phyloP scores from a whole-genome alignment of 2,888 invertebrate genomes.

The Melanostoma scalare region DNA sequence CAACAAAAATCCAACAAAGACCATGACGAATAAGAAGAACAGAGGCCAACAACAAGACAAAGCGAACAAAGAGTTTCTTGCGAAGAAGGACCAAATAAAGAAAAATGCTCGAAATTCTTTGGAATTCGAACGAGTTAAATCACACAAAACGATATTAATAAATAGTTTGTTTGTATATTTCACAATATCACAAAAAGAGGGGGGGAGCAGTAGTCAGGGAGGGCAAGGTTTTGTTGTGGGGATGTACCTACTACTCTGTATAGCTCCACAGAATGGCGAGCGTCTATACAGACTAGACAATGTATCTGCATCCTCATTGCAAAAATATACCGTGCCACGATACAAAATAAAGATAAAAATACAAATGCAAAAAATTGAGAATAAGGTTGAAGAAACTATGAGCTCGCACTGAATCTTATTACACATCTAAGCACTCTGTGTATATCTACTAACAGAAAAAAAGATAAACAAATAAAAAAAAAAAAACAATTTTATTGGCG shows the following conservation, averaged over 20 bases:
- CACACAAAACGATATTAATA: constrained; percentile 69
- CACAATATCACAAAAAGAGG: constrained; percentile 42
- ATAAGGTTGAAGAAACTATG: constrained; percentile 66
- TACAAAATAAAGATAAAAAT: constrained; percentile 31
- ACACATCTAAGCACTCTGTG: constrained; percentile 44
- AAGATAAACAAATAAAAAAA: constrained; percentile 23
- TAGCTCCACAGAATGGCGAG: constrained; percentile 7
- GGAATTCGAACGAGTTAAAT: constrained; percentile 73
- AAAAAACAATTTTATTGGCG: constrained; percentile 40
- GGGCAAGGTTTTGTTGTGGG: background rate
- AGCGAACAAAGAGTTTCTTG: constrained; percentile 61
- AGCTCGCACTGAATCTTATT: constrained; percentile 65
- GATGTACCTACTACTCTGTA: background rate
- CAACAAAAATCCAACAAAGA: constrained; percentile 41
- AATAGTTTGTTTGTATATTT: constrained; percentile 70
- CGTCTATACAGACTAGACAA: constrained; percentile 45
- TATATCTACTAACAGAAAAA: constrained; percentile 16
- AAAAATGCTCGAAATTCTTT: constrained; percentile 64
- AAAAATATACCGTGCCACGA: constrained; percentile 32
- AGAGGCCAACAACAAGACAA: constrained; percentile 33
- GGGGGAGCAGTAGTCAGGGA: background rate
- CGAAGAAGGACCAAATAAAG: constrained; percentile 24
- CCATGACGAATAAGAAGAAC: constrained; percentile 53
- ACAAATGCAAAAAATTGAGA: constrained; percentile 31
- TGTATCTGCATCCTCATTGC: constrained; percentile 68